Evolutionary conservation across 1,140 invertebrate genomes (phyloP).

Genomic region (Caenorhabditis remanei): DNA sequence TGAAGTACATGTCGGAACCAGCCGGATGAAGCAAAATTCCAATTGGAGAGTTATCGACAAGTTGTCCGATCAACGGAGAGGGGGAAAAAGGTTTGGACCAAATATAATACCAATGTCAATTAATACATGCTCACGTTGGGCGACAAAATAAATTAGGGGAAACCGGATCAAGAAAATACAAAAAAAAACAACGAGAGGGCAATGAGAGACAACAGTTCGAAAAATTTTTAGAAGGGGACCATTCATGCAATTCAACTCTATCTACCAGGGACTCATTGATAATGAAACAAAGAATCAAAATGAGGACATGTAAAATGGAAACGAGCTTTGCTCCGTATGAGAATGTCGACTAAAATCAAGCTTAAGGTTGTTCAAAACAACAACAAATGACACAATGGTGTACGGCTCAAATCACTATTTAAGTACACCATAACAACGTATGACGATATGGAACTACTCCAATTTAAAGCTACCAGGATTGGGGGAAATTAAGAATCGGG

Average conservation of each 20-base stretch:
- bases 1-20: no score
- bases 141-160: not conserved
- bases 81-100: no score
- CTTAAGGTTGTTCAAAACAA: constrained; percentile 1
- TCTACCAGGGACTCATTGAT: constrained; percentile 3
- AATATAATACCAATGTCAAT: no score
- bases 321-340: constrained; percentile 16
- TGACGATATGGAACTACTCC: not conserved
- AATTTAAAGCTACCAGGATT: constrained; percentile 29
- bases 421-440: not conserved
- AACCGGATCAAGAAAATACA: not conserved
- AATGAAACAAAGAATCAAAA: not conserved
- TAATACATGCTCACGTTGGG: no score
- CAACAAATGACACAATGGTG: not conserved
- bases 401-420: not conserved
- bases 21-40: no score
- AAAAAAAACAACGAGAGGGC: not conserved
- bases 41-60: no score
- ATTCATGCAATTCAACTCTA: constrained; percentile 3
- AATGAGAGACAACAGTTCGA: not conserved
- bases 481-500: not conserved
- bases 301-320: not conserved
- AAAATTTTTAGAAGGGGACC: not conserved
- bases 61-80: not conserved
- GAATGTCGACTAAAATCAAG: not conserved